phyloP scores from a whole-genome alignment of 2,797 vertebrate species.

The Silurus lanzhouensis region DNA sequence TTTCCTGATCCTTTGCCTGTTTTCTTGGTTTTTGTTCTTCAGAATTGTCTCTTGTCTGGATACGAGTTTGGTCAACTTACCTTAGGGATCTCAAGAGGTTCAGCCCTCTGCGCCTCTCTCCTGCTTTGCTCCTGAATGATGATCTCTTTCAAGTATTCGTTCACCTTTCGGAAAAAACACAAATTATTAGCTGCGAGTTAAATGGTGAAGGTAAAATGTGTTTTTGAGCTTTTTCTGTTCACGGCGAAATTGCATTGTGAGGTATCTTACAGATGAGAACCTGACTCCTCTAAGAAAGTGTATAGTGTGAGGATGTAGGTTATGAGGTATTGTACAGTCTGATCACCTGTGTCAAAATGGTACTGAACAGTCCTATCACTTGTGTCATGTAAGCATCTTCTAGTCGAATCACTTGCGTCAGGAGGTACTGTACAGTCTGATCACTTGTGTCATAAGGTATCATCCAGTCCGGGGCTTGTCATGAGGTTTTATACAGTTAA shows the following conservation, averaged over 20 bases:
- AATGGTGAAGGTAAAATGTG: neutral
- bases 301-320: neutral
- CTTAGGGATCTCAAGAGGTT: constrained; percentile 86
- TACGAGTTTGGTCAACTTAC: constrained; percentile 66
- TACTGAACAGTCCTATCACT: no score
- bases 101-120: constrained; percentile 79
- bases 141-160: constrained; percentile 91
- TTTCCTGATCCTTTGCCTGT: neutral
- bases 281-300: neutral
- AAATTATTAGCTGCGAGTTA: neutral
- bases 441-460: no score
- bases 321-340: no score
- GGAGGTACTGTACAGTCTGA: no score
- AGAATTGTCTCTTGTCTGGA: no score
- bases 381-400: no score
- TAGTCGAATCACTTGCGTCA: no score
- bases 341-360: no score
- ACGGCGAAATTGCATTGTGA: no score
- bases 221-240: neutral
- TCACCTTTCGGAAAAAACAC: constrained; percentile 75
- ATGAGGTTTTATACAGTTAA: no score
- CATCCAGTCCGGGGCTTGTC: no score
- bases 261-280: no score
- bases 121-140: constrained; percentile 87
- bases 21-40: neutral